Percentiles rank a stretch among this genome's conserved stretches.
Evolutionary conservation across 2,888 invertebrate species (phyloP).

Genomic region (Phyllotreta cruciferae): DNA sequence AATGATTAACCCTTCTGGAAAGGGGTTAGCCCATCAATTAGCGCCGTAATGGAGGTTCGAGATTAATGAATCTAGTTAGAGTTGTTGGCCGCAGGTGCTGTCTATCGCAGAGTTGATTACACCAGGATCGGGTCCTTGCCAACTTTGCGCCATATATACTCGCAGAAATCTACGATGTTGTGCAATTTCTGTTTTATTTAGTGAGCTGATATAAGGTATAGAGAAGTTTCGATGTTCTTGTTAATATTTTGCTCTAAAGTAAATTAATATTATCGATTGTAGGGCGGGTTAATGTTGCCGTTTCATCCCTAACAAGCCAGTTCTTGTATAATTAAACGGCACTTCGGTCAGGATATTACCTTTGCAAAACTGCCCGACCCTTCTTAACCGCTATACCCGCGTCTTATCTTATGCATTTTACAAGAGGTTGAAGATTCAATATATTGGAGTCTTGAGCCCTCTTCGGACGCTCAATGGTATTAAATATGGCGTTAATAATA

Average conservation of each 20-base stretch:
- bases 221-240: too few species aligned
- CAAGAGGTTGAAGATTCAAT: slow-evolving; percentile 41
- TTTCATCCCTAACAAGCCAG: too few species aligned
- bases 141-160: neutral
- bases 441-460: slow-evolving; percentile 52
- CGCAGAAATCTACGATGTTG: too few species aligned
- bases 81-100: slow-evolving; percentile 46
- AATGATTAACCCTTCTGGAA: slow-evolving; percentile 28
- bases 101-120: slow-evolving; percentile 38
- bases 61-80: slow-evolving; percentile 51
- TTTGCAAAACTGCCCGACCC: slow-evolving; percentile 2
- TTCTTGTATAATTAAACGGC: too few species aligned
- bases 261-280: too few species aligned
- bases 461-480: slow-evolving; percentile 43
- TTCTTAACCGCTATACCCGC: slow-evolving; percentile 40
- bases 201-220: too few species aligned
- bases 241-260: too few species aligned
- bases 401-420: slow-evolving; percentile 48
- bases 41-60: slow-evolving; percentile 42
- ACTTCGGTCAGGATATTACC: too few species aligned
- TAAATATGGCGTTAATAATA: slow-evolving; percentile 32
- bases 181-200: too few species aligned
- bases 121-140: slow-evolving; percentile 22
- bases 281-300: too few species aligned
- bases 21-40: slow-evolving; percentile 45